These are phyloP conservation scores for Leptogaster cylindrica DNA, from an alignment of 2,888 invertebrate genomes.

Conservation along the genomic window DNA sequence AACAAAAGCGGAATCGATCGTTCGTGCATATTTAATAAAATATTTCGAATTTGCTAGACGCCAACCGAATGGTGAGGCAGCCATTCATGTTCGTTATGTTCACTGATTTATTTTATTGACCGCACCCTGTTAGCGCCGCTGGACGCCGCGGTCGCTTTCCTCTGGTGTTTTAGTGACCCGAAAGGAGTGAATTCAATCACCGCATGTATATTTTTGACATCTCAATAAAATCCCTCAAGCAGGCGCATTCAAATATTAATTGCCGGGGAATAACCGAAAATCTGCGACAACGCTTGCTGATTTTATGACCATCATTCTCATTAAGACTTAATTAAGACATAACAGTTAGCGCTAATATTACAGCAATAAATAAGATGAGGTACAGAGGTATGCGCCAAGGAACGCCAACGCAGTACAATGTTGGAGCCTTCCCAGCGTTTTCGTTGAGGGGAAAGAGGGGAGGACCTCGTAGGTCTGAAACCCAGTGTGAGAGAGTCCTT, in stretches of 20 bases:
- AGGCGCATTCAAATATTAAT: conserved; percentile 22
- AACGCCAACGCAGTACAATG: conserved; percentile 7
- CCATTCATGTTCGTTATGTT: too few species aligned
- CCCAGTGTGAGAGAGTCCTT: not conserved
- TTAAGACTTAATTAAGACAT: conserved; percentile 39
- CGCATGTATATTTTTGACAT: conserved; percentile 5
- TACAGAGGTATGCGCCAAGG: not conserved
- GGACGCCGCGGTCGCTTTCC: not conserved
- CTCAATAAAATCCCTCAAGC: too few species aligned
- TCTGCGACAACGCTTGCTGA: conserved; percentile 22
- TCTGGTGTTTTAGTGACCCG: not conserved
- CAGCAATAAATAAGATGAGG: not conserved
- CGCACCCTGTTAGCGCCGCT: not conserved
- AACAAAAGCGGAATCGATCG: too few species aligned
- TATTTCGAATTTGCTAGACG: too few species aligned
- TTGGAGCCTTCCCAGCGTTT: not conserved
- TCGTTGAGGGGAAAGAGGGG: not conserved
- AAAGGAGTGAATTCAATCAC: conserved; percentile 19
- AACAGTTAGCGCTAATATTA: conserved; percentile 30
- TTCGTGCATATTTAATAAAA: too few species aligned
- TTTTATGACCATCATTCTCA: conserved; percentile 31
- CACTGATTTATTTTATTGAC: conserved; percentile 20
- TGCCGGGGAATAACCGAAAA: conserved; percentile 26
- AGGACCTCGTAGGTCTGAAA: not conserved
- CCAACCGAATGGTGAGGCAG: too few species aligned